phyloP scores from a whole-genome alignment of 2,888 invertebrate genomes.

The Cylloceria caligata region DNA sequence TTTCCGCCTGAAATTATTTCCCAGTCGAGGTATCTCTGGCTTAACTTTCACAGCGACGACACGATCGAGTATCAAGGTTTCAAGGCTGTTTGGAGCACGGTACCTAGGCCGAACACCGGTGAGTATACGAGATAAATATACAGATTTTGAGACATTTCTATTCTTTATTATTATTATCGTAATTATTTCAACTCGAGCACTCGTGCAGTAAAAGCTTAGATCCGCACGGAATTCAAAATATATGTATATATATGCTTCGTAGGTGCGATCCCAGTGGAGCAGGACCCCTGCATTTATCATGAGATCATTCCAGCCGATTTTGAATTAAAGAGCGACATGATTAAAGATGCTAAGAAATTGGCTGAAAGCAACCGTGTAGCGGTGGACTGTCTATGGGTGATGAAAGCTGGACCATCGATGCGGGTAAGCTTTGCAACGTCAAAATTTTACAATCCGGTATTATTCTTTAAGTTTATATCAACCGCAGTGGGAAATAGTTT shows the following conservation, averaged over 20 bases:
- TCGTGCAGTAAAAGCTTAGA: too few species aligned
- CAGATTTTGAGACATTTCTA: too few species aligned
- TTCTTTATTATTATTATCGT: too few species aligned
- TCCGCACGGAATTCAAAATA: background rate
- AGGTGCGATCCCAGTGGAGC: slow-evolving; percentile 85
- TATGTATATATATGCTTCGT: slow-evolving; percentile 66
- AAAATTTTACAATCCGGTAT: background rate
- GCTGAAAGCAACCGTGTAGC: slow-evolving; percentile 86
- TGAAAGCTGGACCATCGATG: slow-evolving; percentile 88
- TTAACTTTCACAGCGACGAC: slow-evolving; percentile 92
- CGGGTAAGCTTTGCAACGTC: slow-evolving; percentile 85
- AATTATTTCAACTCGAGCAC: too few species aligned
- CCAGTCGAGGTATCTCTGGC: slow-evolving; percentile 90
- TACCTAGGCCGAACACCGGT: slow-evolving; percentile 87
- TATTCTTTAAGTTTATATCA: background rate
- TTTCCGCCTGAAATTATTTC: slow-evolving; percentile 91
- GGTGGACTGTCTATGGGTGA: slow-evolving; percentile 91
- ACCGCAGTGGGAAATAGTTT: background rate
- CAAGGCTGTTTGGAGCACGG: slow-evolving; percentile 90
- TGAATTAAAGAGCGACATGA: slow-evolving; percentile 86
- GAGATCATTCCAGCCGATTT: slow-evolving; percentile 82
- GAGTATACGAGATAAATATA: slow-evolving; percentile 77
- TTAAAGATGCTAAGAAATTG: slow-evolving; percentile 86
- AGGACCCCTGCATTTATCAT: slow-evolving; percentile 87
- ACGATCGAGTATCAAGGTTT: slow-evolving; percentile 93